Evolutionary conservation across 1,140 invertebrate species (phyloP).

Genomic region (Galendromus occidentalis): DNA sequence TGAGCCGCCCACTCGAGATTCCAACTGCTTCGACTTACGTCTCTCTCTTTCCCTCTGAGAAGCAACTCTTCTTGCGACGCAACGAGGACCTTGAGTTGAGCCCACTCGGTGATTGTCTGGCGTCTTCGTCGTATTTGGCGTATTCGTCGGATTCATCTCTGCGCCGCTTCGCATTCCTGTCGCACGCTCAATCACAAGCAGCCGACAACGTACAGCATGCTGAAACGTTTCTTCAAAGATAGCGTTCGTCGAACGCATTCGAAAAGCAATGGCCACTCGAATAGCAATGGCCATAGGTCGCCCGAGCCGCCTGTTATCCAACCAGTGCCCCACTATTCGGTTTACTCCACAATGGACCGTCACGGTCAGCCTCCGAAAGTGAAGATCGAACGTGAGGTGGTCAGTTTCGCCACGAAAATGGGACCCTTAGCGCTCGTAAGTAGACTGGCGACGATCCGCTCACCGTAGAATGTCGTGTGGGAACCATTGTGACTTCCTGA

Average conservation of each 20-base stretch:
- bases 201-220: not conserved
- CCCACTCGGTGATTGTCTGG: not conserved
- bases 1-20: conserved; percentile 8
- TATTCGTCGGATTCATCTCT: not conserved
- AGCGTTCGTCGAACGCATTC: not conserved
- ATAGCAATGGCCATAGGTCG: not conserved
- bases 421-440: conserved; percentile 2
- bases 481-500: too few relatives aligned
- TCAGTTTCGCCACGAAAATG: conserved; percentile 7
- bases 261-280: not conserved
- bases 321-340: conserved; percentile 1
- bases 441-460: too few relatives aligned
- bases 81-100: conserved; percentile 2
- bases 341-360: not conserved
- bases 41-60: not conserved
- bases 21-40: not conserved
- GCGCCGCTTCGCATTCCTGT: not conserved
- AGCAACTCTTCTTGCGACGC: not conserved
- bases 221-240: conserved; percentile 6
- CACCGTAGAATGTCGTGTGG: too few relatives aligned
- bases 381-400: conserved; percentile 5
- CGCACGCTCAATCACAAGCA: not conserved
- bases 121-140: not conserved
- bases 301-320: not conserved
- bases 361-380: conserved; percentile 4